A percentile compares a stretch with the other conserved stretches of the same genome.
Evolutionary conservation across 2,888 invertebrate genomes (phyloP).

Genomic region (Blastobasis adustella): DNA sequence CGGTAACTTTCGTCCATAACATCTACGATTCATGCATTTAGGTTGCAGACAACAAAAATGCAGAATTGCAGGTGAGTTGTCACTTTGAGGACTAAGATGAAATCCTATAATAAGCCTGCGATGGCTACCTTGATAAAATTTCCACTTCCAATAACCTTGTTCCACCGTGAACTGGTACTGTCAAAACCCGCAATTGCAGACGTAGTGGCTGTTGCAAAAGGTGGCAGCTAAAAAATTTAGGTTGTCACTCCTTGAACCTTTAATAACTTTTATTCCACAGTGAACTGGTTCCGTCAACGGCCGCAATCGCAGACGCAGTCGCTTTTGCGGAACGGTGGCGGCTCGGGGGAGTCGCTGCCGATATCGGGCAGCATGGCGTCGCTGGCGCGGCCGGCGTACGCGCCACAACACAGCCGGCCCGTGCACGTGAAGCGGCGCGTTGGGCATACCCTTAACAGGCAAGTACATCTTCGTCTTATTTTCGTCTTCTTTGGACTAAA

Average conservation of each 20-base stretch:
- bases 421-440: conserved; percentile 55
- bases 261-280: conserved; percentile 25
- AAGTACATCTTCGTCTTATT: neutral
- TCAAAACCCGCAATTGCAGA: conserved; percentile 58
- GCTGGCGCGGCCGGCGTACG: conserved; percentile 56
- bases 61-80: too few relatives aligned
- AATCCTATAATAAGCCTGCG: too few relatives aligned
- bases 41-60: too few relatives aligned
- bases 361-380: conserved; percentile 76
- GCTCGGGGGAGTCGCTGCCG: conserved; percentile 64
- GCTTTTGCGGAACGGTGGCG: conserved; percentile 65
- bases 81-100: too few relatives aligned
- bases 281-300: conserved; percentile 78
- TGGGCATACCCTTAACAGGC: conserved; percentile 61
- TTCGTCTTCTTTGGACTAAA: neutral
- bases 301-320: conserved; percentile 53
- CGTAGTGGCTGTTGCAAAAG: conserved; percentile 63
- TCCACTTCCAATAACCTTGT: neutral
- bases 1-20: too few relatives aligned
- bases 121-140: too few relatives aligned
- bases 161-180: conserved; percentile 77
- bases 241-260: too few relatives aligned
- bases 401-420: conserved; percentile 39
- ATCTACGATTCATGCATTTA: too few relatives aligned
- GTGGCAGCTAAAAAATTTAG: too few relatives aligned